phyloP scores from a whole-genome alignment of 2,888 invertebrate species.

The Harmothoe impar region DNA sequence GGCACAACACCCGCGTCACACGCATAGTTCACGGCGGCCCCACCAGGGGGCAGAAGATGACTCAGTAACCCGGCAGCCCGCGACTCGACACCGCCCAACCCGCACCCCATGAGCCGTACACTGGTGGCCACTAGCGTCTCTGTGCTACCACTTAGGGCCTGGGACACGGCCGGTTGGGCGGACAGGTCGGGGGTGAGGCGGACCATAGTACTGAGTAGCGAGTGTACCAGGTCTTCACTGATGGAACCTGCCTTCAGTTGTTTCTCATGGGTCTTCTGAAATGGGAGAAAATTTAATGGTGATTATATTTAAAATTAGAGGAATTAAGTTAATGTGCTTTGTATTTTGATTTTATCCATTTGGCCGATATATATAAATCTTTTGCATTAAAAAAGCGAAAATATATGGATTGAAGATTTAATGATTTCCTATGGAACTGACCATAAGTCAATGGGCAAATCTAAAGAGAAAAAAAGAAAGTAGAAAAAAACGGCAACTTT shows the following conservation, averaged over 20 bases:
- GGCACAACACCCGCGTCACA: conserved; percentile 18
- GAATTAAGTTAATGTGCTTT: no score
- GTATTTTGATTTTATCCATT: no score
- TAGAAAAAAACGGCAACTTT: no score
- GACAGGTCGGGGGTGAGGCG: conserved; percentile 75
- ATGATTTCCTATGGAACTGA: no score
- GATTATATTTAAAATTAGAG: neutral
- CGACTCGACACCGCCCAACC: conserved; percentile 46
- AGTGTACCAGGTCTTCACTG: conserved; percentile 65
- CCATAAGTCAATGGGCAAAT: no score
- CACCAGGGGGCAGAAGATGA: conserved; percentile 41
- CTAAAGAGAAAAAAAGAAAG: no score
- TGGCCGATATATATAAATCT: no score
- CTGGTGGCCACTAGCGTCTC: neutral
- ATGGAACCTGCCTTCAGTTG: conserved; percentile 39
- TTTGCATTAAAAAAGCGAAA: no score
- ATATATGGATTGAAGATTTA: no score
- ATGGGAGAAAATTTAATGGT: neutral
- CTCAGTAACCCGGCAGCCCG: conserved; percentile 45
- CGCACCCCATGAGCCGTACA: conserved; percentile 17
- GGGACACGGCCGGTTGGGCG: neutral
- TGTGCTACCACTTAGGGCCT: neutral
- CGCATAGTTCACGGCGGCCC: neutral
- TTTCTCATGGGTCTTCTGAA: conserved; percentile 65
- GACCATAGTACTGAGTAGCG: conserved; percentile 74